These are phyloP conservation scores for Riparia riparia DNA, from an alignment of 2,113 vertebrate species.

Conservation along the genomic window DNA sequence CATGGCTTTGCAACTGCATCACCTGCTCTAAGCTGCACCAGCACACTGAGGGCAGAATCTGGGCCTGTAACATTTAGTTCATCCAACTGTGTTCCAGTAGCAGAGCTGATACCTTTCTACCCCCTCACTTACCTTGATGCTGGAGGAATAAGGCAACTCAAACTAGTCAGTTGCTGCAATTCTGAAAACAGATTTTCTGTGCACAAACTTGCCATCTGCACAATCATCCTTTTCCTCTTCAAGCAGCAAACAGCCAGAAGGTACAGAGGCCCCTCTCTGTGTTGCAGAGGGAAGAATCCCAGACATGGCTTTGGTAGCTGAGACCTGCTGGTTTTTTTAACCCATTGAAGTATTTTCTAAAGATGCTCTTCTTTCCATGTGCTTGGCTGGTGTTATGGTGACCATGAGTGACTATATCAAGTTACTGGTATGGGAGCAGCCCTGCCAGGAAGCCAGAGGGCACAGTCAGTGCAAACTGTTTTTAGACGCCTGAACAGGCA, in stretches of 20 bases:
- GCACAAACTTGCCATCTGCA: background rate
- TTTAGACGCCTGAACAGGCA: slow-evolving; percentile 53
- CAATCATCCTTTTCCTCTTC: background rate
- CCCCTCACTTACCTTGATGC: background rate
- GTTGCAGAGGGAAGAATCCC: background rate
- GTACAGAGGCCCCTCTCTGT: background rate
- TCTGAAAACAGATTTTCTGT: background rate
- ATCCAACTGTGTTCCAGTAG: background rate
- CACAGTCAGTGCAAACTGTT: slow-evolving; percentile 41
- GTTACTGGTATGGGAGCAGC: slow-evolving; percentile 59
- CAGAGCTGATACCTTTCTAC: background rate
- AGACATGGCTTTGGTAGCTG: background rate
- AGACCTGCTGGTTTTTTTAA: slow-evolving; percentile 25
- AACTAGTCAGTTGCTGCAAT: background rate
- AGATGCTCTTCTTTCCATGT: slow-evolving; percentile 49
- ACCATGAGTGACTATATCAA: slow-evolving; percentile 18
- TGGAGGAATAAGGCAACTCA: background rate
- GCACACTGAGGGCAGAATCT: background rate
- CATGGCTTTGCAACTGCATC: background rate
- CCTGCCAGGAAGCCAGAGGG: slow-evolving; percentile 53
- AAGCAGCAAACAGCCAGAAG: background rate
- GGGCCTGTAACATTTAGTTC: background rate
- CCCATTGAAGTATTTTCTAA: slow-evolving; percentile 42
- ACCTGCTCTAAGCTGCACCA: background rate
- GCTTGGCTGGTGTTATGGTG: slow-evolving; percentile 60